Base-by-base conservation (phyloP, 2,797 vertebrate genomes). In the Sandelia bainsii region DNA sequence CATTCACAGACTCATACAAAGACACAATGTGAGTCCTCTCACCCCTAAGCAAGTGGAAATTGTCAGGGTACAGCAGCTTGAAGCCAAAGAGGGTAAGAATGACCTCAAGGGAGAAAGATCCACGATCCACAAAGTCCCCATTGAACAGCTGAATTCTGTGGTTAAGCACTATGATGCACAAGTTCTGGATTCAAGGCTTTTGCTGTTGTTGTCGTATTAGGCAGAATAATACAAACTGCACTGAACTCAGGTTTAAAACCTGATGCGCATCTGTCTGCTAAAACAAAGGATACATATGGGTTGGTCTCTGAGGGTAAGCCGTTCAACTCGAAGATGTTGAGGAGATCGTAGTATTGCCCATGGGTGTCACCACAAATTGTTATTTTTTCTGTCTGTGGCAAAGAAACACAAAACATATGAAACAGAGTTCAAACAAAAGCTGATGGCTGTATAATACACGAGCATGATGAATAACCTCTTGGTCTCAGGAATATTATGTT, bases 71-170 rank as follows among this genome's bases (percentile, higher is more conserved):
- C 14, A 99, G 96, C 58, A 99, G 95, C 91, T 99, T 99, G 93
- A 98, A 99, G 73, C 97, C 97, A 0, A 98, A 99, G 34, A 99
- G 95, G 1, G 96, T 98, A 53, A 99, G 94, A 77, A 99, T 99
- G 70, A 99, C 98, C 88, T 99, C 97, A 0, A 99, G 90, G 0
- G 97, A 99, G 92, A 98, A 99, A 22, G 98, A 99, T 51, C 98
- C 98, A 0, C 97, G 96, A 72, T 99, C 98, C 59, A 99, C 98
- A 11, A 99, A 99, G 88, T 99, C 98, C 0, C 98, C 97, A 12
- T 99, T 99, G 92, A 99, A 99, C 81, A 99, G 95, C 98, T 98
- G 72, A 5, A 20, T 6, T 12, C 1, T 11, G 84, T 8, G 53
- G 89, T 92, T 87, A 92, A 92, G 90, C 8, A 49, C 25, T 6